Evolutionary conservation across 2,888 invertebrate species (phyloP), one percentile per base, ranked within the genome.

Genomic region (Tyria jacobaeae): DNA sequence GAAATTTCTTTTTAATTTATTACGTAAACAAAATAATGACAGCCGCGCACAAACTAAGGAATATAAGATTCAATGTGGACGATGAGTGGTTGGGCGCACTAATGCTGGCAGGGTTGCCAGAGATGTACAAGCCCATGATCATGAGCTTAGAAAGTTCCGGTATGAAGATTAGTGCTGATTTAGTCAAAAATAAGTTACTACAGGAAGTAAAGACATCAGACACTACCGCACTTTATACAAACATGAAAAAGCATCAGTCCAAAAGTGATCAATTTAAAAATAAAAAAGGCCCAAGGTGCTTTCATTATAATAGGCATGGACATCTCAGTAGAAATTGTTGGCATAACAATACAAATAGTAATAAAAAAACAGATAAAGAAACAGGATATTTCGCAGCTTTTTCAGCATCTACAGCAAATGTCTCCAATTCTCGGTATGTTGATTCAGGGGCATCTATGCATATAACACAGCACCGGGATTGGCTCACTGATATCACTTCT

Each of bases 261-360:
- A 35, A 35, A 31, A 51, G n/a, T n/a, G n/a, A 35, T 35, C 35
- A 35, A 17, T 14, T 12, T 17, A 35, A 35, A 31, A 51, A 35
- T 35, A 35, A 35, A 2, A 51, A 51, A 51, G 54, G 54, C n/a
- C 41, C 54, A 1, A 37, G 53, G 25, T 53, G 53, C 31, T 53
- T 39, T 53, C 21, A 39, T 15, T 53, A 39, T n/a, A 62, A 64
- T 49, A 68, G 61, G 35, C 54, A 66, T 31, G 69, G 69, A 14
- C 69, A 71, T 51, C 24, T 67, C 17, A 53, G 53, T 25, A 39
- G 39, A 39, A 60, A 81, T 86, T 83, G 76, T 80, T 92, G 78
- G n/a, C 12, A 41, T 54, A 54, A 37, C 35, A 39, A 53, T 3
- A 24, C 35, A 15, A 24, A 27, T 17, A 37, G 37, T 37, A 21